Percentiles rank a stretch among this genome's conserved stretches.
phyloP scores from a whole-genome alignment of 2,888 invertebrate genomes.

The Eulithis prunata region DNA sequence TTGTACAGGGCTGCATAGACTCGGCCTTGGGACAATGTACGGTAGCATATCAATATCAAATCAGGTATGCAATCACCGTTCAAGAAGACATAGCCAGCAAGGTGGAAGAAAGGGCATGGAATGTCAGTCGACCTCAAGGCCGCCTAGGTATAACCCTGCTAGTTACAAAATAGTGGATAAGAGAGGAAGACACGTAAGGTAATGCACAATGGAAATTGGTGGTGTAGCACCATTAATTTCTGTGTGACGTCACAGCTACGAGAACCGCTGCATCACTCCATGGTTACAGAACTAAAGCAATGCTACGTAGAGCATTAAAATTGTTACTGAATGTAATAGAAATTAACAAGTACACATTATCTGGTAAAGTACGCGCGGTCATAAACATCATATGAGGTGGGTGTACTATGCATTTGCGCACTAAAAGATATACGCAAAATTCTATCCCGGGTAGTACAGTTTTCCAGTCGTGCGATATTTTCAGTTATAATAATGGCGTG shows the following conservation, averaged over 20 bases:
- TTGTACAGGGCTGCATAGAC: constrained; percentile 58
- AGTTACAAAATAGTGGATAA: constrained; percentile 41
- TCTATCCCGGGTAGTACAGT: too few relatives aligned
- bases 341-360: too few relatives aligned
- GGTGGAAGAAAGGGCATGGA: constrained; percentile 82
- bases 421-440: too few relatives aligned
- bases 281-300: background rate
- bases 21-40: constrained; percentile 70
- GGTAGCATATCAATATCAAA: constrained; percentile 77
- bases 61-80: constrained; percentile 79
- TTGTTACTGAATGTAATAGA: too few relatives aligned
- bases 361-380: too few relatives aligned
- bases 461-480: too few relatives aligned
- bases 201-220: constrained; percentile 4
- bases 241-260: constrained; percentile 16
- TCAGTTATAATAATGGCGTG: too few relatives aligned
- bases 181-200: constrained; percentile 3
- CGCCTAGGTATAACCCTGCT: constrained; percentile 60
- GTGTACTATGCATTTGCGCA: too few relatives aligned
- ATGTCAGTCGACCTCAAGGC: constrained; percentile 74
- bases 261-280: constrained; percentile 10
- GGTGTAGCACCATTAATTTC: constrained; percentile 58
- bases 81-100: constrained; percentile 77
- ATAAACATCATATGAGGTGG: too few relatives aligned
- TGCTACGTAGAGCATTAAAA: too few relatives aligned